phyloP scores from a whole-genome alignment of 2,888 invertebrate species.

The Seira sanloemensis region DNA sequence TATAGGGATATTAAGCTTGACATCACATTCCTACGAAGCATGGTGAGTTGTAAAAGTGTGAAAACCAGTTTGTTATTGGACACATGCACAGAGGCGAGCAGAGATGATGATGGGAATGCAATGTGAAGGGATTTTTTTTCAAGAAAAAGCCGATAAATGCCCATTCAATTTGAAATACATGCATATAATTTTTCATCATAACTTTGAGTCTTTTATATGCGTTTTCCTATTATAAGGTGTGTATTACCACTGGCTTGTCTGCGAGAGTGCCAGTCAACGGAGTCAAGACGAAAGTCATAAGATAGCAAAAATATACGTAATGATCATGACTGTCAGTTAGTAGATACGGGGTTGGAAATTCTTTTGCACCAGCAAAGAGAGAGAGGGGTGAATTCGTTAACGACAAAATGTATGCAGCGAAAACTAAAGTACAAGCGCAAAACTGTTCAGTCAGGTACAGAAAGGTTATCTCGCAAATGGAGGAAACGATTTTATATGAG shows the following conservation, averaged over 20 bases:
- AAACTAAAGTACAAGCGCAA: no score
- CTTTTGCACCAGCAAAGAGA: no score
- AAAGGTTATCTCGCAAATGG: no score
- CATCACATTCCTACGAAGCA: background rate
- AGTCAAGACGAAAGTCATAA: background rate
- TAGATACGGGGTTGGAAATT: background rate
- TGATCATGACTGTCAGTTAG: slow-evolving; percentile 27
- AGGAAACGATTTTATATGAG: no score
- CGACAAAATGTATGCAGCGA: no score
- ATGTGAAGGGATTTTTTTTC: background rate
- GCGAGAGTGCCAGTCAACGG: background rate
- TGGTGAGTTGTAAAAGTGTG: slow-evolving; percentile 44
- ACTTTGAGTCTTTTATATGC: background rate
- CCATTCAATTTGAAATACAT: slow-evolving; percentile 28
- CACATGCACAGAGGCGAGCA: background rate
- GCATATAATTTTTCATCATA: background rate
- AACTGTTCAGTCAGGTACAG: no score
- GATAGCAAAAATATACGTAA: background rate
- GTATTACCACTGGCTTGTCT: background rate
- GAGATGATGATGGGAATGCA: slow-evolving; percentile 20
- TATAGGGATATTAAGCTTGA: background rate
- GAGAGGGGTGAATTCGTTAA: no score
- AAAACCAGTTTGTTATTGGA: slow-evolving; percentile 61
- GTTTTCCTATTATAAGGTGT: background rate
- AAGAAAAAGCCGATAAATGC: slow-evolving; percentile 36